phyloP scores from a whole-genome alignment of 1,140 invertebrate species.

The Camponotus floridanus region DNA sequence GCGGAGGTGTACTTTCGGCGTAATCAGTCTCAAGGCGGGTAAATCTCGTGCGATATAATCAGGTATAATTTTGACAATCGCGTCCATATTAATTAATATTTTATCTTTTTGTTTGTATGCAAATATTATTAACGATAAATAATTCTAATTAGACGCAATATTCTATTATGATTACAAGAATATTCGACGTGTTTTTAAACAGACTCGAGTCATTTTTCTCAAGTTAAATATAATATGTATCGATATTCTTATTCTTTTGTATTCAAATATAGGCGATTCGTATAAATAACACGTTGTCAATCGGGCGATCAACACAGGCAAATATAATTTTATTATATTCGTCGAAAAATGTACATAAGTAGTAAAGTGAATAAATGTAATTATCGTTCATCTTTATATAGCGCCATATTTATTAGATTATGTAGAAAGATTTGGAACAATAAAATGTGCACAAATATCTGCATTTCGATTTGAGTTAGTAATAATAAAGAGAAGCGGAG shows the following conservation, averaged over 20 bases:
- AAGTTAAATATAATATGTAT: neutral
- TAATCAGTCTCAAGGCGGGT: neutral
- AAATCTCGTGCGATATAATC: neutral
- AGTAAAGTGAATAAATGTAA: slow-evolving; percentile 17
- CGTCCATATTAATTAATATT: no score
- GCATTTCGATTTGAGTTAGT: neutral
- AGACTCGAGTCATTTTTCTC: no score
- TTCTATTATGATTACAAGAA: neutral
- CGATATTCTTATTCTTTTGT: neutral
- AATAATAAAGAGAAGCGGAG: slow-evolving; percentile 23
- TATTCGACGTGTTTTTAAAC: neutral
- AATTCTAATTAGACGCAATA: neutral
- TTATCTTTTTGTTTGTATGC: no score
- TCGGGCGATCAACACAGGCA: neutral
- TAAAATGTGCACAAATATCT: neutral
- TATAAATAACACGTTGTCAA: no score
- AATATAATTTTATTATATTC: slow-evolving; percentile 28
- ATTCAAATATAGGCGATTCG: neutral
- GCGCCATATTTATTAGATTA: neutral
- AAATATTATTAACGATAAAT: slow-evolving; percentile 7
- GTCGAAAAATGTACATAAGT: neutral
- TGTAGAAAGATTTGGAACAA: slow-evolving; percentile 8
- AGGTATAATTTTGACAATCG: no score
- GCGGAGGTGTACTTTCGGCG: no score
- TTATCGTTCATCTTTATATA: neutral